Conservation (phyloP, 2,113 vertebrate genomes). For the Pantherophis guttatus region DNA sequence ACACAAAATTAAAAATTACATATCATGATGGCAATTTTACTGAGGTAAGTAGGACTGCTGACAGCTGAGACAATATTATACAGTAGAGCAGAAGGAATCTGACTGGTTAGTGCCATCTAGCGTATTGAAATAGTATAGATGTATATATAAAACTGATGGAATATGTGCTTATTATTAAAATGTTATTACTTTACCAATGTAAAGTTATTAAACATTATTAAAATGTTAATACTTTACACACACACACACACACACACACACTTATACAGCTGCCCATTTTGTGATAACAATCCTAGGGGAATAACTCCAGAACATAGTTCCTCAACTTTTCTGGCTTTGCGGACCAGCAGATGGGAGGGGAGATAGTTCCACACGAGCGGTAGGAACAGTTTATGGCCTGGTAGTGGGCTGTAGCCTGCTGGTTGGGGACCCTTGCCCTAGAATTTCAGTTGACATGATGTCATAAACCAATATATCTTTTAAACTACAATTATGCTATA, state of each 20-base stretch:
- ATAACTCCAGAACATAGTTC: too few relatives aligned
- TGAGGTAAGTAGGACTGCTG: background rate
- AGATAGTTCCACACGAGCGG: too few relatives aligned
- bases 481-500: background rate
- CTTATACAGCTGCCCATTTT: background rate
- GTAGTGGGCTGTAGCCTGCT: too few relatives aligned
- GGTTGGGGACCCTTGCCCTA: too few relatives aligned
- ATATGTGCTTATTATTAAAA: background rate
- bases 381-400: too few relatives aligned
- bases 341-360: too few relatives aligned
- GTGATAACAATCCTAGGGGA: background rate
- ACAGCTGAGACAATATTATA: background rate
- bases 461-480: background rate
- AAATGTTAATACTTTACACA: background rate
- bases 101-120: background rate
- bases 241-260: too few relatives aligned
- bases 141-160: background rate
- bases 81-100: background rate
- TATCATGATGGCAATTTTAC: background rate
- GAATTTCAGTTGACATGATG: background rate
- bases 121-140: background rate
- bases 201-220: too few relatives aligned
- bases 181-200: background rate
- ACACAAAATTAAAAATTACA: background rate
- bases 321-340: too few relatives aligned